These are phyloP conservation scores for Selenia dentaria DNA, from an alignment of 2,888 invertebrate species.

Conservation along the genomic window DNA sequence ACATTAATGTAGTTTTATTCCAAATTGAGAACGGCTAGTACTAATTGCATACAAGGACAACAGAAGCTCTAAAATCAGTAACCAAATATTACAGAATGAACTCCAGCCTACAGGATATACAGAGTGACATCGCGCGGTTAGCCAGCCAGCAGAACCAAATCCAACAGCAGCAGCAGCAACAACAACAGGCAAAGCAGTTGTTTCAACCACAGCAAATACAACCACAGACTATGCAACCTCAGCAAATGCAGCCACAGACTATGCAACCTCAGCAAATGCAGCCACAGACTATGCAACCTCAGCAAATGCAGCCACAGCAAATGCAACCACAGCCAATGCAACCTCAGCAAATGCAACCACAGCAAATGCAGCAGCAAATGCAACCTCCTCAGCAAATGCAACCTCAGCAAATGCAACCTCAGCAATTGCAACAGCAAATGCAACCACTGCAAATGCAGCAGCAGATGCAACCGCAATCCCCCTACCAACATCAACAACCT, in stretches of 20 bases:
- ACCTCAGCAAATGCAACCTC: slow-evolving; percentile 49
- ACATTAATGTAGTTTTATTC: too few relatives aligned
- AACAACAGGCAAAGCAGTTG: slow-evolving; percentile 73
- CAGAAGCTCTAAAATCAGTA: slow-evolving; percentile 19
- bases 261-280: slow-evolving; percentile 49
- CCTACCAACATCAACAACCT: slow-evolving; percentile 76
- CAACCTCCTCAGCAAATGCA: slow-evolving; percentile 66
- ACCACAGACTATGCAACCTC: too few relatives aligned
- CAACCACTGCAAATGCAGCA: slow-evolving; percentile 56
- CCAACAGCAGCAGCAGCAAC: slow-evolving; percentile 79
- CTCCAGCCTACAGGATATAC: slow-evolving; percentile 96
- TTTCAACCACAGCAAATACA: slow-evolving; percentile 61
- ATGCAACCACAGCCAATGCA: slow-evolving; percentile 72
- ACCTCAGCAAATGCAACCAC: slow-evolving; percentile 61
- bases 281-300: slow-evolving; percentile 75
- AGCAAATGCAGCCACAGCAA: slow-evolving; percentile 60
- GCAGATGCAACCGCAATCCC: slow-evolving; percentile 37
- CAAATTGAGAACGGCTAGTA: not conserved
- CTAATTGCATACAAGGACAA: slow-evolving; percentile 2
- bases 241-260: too few relatives aligned
- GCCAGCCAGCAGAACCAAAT: slow-evolving; percentile 87
- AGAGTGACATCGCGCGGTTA: slow-evolving; percentile 96
- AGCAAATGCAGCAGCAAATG: slow-evolving; percentile 62
- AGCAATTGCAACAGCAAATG: slow-evolving; percentile 53
- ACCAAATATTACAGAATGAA: slow-evolving; percentile 88